Conservation (phyloP, 2,113 vertebrate genomes). For the Edolisoma coerulescens region DNA sequence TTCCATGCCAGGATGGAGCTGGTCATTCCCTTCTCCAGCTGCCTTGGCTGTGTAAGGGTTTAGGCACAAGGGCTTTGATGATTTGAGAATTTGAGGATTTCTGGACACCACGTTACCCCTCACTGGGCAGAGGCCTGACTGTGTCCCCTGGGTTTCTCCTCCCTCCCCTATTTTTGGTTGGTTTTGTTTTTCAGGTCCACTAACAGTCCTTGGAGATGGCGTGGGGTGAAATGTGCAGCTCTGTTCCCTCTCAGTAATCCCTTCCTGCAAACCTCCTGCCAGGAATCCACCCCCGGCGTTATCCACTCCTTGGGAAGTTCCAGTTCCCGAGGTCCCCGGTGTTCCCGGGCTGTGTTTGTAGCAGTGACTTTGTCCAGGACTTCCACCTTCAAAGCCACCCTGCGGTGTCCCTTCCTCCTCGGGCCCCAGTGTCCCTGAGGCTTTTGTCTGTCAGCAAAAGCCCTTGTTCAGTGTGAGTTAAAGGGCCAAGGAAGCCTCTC, state of each 20-base stretch:
- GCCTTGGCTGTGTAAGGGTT: not conserved
- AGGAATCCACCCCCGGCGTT: not conserved
- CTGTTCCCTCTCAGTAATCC: not conserved
- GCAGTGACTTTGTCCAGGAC: not conserved
- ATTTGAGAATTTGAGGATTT: not conserved
- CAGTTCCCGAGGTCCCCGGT: not conserved
- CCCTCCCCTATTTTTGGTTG: not conserved
- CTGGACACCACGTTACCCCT: rapidly evolving
- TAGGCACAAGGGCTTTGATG: not conserved
- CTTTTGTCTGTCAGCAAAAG: not conserved
- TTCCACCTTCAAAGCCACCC: not conserved
- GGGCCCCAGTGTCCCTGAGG: rapidly evolving
- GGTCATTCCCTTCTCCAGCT: not conserved
- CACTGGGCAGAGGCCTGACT: not conserved
- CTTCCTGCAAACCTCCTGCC: not conserved
- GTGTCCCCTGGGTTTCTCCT: not conserved
- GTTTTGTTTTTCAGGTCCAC: not conserved
- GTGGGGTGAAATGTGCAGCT: not conserved
- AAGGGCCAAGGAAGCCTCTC: not conserved
- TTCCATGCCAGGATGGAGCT: rapidly evolving
- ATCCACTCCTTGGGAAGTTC: not conserved
- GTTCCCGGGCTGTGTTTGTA: not conserved
- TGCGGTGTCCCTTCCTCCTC: not conserved
- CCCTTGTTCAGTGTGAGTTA: not conserved
- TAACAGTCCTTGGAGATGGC: not conserved